Evolutionary conservation across 1,140 invertebrate genomes (phyloP), one percentile per base, ranked within the genome.

Genomic region (Scaptomyza montana): DNA sequence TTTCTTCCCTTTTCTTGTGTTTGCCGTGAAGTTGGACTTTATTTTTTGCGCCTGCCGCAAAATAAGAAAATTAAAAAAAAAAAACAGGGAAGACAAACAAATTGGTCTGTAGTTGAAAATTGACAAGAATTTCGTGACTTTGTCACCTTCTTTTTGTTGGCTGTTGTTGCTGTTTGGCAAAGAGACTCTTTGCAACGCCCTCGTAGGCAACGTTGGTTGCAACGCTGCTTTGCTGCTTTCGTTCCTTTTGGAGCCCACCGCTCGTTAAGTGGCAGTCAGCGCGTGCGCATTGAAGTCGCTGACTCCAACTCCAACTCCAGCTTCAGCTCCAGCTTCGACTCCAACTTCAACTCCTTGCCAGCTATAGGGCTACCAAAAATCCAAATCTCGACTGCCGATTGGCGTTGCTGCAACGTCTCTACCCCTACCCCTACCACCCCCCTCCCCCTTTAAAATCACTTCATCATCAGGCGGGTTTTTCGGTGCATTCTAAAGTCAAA

Each of bases 111-210:
- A 91, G 87, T 91, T 87, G 85, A 91, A 91, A 91, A 91, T 91
- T 91, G 90, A 91, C 90, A 91, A 91, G 90, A 91, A 91, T 90
- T 91, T 91, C 90, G 90, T 91, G 90, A 91, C 90, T 91, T 91
- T 91, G 90, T 91, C 90, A 91, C 90, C 90, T 91, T 87, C 89
- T 85, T 90, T 86, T 69, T 55, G 60, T 60, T 74, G 59, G 67
- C 71, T 30, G 41, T 54, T 74, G 73, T 41, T 47, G 61, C 33
- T 36, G 33, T 36, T 60, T 64, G 65, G 13, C n/a, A 56, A 41
- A 69, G 66, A 78, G 78, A 80, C 74, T 70, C 84, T 86, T 86
- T 59, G 77, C 84, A 89, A 89, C 85, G 80, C 85, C 79, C 84
- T 89, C 79, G 61, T 82, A 77, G 79, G 76, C 77, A 77, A 33